phyloP scores from a whole-genome alignment of 2,113 vertebrate species.

The Alethe diademata region DNA sequence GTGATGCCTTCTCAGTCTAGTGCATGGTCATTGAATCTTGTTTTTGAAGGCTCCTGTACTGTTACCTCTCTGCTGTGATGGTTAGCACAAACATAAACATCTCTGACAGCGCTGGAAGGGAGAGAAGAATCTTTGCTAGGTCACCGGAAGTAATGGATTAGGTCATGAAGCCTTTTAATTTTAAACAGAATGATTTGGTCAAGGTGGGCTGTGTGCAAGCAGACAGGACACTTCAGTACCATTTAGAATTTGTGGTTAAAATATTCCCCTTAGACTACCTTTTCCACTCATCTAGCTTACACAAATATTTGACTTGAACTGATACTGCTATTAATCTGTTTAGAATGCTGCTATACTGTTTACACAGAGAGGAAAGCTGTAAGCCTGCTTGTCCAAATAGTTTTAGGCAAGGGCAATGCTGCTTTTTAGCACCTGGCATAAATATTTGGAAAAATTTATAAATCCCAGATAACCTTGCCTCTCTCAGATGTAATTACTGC shows the following conservation, averaged over 20 bases:
- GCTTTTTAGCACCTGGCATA: slow-evolving; percentile 88
- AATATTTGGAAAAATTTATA: slow-evolving; percentile 92
- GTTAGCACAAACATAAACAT: neutral
- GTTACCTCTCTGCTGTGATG: neutral
- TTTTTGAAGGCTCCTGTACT: neutral
- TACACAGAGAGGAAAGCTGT: slow-evolving; percentile 83
- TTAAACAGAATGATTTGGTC: slow-evolving; percentile 56
- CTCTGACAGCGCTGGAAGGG: neutral
- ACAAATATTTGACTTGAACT: slow-evolving; percentile 92
- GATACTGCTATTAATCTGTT: slow-evolving; percentile 91
- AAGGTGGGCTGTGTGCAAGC: slow-evolving; percentile 50
- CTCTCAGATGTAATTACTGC: slow-evolving; percentile 75
- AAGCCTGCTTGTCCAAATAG: slow-evolving; percentile 76
- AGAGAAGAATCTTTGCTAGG: neutral
- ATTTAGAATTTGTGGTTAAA: slow-evolving; percentile 70
- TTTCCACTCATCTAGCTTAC: slow-evolving; percentile 67
- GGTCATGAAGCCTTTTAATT: slow-evolving; percentile 29
- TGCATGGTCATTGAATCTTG: neutral
- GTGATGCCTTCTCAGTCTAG: neutral
- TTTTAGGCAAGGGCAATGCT: slow-evolving; percentile 76
- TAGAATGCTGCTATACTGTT: slow-evolving; percentile 82
- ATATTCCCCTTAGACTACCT: slow-evolving; percentile 72
- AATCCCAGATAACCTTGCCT: slow-evolving; percentile 83
- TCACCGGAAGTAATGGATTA: slow-evolving; percentile 64
- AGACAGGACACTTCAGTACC: slow-evolving; percentile 55